Percentiles rank a stretch among this genome's conserved stretches.
Conservation (phyloP, 2,888 invertebrate genomes). For the Idaea straminata region DNA sequence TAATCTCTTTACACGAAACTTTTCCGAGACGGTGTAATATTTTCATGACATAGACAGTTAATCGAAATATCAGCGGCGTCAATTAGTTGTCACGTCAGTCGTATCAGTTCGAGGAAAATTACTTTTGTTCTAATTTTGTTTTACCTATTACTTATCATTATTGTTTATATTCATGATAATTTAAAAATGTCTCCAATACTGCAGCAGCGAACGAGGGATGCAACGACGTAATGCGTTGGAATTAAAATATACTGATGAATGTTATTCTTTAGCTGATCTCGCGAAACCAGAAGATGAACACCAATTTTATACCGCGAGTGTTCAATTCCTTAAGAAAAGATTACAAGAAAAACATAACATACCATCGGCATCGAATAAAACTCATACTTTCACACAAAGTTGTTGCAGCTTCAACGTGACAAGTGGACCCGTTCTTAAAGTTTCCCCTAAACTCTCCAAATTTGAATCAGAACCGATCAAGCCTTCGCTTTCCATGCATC, state of each 20-base stretch:
- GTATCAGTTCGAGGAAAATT: neutral
- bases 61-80: neutral
- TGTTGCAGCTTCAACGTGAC: constrained; percentile 33
- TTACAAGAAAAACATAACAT: constrained; percentile 51
- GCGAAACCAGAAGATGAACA: constrained; percentile 50
- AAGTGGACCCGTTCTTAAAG: constrained; percentile 15
- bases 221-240: constrained; percentile 36
- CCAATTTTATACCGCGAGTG: constrained; percentile 63
- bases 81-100: neutral
- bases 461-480: constrained; percentile 14
- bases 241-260: constrained; percentile 21
- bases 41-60: neutral
- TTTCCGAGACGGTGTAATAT: neutral
- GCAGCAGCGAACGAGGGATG: constrained; percentile 44
- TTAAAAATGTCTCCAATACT: constrained; percentile 38
- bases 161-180: constrained; percentile 12
- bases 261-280: constrained; percentile 31
- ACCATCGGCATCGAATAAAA: constrained; percentile 15
- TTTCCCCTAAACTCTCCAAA: constrained; percentile 16
- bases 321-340: constrained; percentile 60
- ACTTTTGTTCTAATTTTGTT: neutral
- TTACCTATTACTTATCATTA: neutral
- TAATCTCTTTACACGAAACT: neutral
- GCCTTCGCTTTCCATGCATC: constrained; percentile 54
- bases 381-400: constrained; percentile 43